Conservation (phyloP, 1,140 invertebrate genomes). For the Drosophila lini region DNA sequence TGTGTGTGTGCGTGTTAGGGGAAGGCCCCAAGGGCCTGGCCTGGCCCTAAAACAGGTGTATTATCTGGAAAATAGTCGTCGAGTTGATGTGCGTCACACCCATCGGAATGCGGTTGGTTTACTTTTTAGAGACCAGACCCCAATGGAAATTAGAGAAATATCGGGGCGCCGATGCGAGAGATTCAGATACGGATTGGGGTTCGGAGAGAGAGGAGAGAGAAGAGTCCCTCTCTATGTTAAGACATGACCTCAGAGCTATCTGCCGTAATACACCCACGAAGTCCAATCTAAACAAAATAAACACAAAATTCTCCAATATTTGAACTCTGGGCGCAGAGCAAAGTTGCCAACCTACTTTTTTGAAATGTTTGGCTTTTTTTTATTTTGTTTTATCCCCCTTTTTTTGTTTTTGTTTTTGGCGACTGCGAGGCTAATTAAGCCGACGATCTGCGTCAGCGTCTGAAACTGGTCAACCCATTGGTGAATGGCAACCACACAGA, state of each 20-base stretch:
- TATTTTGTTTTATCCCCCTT: not conserved
- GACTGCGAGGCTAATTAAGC: conserved; percentile 53
- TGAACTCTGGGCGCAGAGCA: conserved; percentile 38
- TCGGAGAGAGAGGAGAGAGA: not conserved
- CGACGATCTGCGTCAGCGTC: conserved; percentile 47
- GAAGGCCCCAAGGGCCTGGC: conserved; percentile 15
- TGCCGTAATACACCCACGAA: conserved; percentile 41
- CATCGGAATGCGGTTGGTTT: conserved; percentile 69
- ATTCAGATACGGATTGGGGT: conserved; percentile 3
- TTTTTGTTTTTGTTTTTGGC: conserved; percentile 20
- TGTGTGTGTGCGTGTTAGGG: conserved; percentile 1
- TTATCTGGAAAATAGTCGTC: conserved; percentile 47
- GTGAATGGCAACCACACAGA: conserved; percentile 37
- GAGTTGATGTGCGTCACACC: conserved; percentile 59
- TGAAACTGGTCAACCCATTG: conserved; percentile 50
- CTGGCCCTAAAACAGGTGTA: conserved; percentile 44
- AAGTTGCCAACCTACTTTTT: conserved; percentile 52
- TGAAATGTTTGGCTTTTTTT: conserved; percentile 7
- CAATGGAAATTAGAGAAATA: conserved; percentile 29
- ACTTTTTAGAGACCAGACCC: conserved; percentile 39
- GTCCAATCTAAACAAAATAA: conserved; percentile 54
- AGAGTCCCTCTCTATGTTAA: conserved; percentile 38
- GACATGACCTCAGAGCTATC: conserved; percentile 50
- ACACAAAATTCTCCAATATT: conserved; percentile 35
- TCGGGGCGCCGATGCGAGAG: not conserved